These are phyloP conservation scores for Macrosoma leucophasiata DNA, from an alignment of 2,888 invertebrate genomes.

Conservation along the genomic window DNA sequence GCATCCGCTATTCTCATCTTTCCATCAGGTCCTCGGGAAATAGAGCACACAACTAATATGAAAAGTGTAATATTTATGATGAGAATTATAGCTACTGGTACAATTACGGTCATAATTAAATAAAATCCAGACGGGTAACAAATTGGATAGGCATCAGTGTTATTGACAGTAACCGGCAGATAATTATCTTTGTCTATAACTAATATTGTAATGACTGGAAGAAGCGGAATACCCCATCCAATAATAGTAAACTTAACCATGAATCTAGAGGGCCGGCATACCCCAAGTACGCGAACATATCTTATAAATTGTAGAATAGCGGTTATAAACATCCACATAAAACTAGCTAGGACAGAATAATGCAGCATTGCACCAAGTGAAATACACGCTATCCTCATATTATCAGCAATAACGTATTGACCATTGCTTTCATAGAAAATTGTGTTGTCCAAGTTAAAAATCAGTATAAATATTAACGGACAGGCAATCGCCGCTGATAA, in stretches of 20 bases:
- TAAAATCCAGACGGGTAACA: slow-evolving; percentile 74
- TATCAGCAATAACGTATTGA: slow-evolving; percentile 32
- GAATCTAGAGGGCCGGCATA: slow-evolving; percentile 73
- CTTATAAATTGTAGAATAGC: slow-evolving; percentile 80
- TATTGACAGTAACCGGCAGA: slow-evolving; percentile 36
- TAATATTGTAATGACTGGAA: slow-evolving; percentile 70
- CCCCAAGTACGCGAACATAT: slow-evolving; percentile 80
- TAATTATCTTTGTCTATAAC: slow-evolving; percentile 63
- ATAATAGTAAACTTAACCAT: slow-evolving; percentile 77
- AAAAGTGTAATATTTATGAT: slow-evolving; percentile 71
- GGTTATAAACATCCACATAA: slow-evolving; percentile 84
- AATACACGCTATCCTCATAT: slow-evolving; percentile 62
- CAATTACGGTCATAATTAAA: slow-evolving; percentile 63
- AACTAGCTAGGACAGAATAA: slow-evolving; percentile 80
- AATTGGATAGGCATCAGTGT: slow-evolving; percentile 39
- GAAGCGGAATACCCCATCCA: slow-evolving; percentile 78
- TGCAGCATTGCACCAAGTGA: slow-evolving; percentile 78
- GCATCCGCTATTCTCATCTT: slow-evolving; percentile 58
- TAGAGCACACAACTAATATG: slow-evolving; percentile 69
- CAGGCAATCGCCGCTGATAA: slow-evolving; percentile 77
- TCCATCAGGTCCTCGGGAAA: slow-evolving; percentile 67
- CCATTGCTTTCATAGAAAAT: slow-evolving; percentile 41
- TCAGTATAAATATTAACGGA: slow-evolving; percentile 67
- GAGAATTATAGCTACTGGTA: slow-evolving; percentile 72
- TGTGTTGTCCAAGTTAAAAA: slow-evolving; percentile 49